A percentile compares a stretch with the other conserved stretches of the same genome.
phyloP scores from a whole-genome alignment of 92 coral and sea anemone genomes.

The Phymanthus crucifer region DNA sequence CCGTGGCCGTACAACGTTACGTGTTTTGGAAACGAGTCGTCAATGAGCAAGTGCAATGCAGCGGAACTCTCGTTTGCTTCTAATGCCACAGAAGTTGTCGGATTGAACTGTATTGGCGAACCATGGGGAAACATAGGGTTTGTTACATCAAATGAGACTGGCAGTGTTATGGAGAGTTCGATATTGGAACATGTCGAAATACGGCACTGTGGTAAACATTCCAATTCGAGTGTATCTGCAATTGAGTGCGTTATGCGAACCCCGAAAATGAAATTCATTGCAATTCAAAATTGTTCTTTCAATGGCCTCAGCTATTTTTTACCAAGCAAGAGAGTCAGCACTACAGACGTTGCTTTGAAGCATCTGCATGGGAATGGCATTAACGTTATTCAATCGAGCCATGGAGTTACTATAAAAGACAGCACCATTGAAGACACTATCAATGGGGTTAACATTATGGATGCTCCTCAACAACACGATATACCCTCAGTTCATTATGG shows the following conservation, averaged over 20 bases:
- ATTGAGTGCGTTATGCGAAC: constrained; percentile 35
- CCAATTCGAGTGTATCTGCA: constrained; percentile 37
- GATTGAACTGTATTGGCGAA: constrained; percentile 29
- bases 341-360: constrained; percentile 15
- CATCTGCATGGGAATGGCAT: constrained; percentile 27
- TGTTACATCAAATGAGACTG: constrained; percentile 20
- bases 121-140: constrained; percentile 70
- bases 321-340: constrained; percentile 10
- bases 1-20: constrained; percentile 31
- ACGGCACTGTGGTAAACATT: constrained; percentile 54
- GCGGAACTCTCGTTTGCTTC: neutral
- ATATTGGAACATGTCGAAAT: constrained; percentile 46
- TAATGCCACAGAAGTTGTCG: neutral
- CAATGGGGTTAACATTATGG: constrained; percentile 46
- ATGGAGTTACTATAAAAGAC: constrained; percentile 19
- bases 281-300: constrained; percentile 44
- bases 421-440: constrained; percentile 17
- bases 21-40: constrained; percentile 62
- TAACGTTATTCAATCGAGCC: constrained; percentile 22
- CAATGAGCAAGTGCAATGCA: constrained; percentile 27
- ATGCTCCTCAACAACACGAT: constrained; percentile 28
- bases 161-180: constrained; percentile 20
- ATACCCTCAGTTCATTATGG: constrained; percentile 50
- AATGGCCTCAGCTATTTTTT: constrained; percentile 36
- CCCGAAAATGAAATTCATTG: constrained; percentile 35